A percentile compares a stretch with the other conserved stretches of the same genome.
These are phyloP conservation scores for Mormyrus proboscirostris DNA, from an alignment of 2,797 vertebrate species.

Conservation along the genomic window DNA sequence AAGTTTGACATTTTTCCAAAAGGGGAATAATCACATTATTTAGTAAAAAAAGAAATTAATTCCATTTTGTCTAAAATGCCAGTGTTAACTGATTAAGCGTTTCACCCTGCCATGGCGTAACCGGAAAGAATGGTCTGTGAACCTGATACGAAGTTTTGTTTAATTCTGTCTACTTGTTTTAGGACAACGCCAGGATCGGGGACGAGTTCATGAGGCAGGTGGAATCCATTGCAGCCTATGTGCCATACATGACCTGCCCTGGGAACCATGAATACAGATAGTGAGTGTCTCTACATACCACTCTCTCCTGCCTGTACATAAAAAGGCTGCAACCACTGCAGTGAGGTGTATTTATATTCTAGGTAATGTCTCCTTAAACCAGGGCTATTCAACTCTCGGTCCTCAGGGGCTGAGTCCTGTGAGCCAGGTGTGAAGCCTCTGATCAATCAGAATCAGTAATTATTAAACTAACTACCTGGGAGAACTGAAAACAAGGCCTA, in stretches of 20 bases:
- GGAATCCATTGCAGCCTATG: conserved; percentile 75
- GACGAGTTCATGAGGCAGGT: conserved; percentile 84
- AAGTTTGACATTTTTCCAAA: background rate
- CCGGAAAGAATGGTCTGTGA: background rate
- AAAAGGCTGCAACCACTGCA: background rate
- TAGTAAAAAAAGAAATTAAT: background rate
- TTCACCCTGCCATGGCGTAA: background rate
- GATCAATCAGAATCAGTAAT: no score
- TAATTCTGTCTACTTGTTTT: conserved; percentile 20
- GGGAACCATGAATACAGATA: conserved; percentile 78
- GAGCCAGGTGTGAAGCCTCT: no score
- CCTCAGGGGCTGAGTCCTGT: no score
- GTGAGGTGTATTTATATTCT: background rate
- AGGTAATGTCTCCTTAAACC: background rate
- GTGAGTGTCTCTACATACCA: conserved; percentile 54
- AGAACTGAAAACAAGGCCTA: no score
- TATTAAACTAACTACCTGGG: no score
- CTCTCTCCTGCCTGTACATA: background rate
- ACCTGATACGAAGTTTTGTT: no score
- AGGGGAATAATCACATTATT: background rate
- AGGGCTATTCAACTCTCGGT: no score
- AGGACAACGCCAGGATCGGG: conserved; percentile 75
- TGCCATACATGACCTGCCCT: conserved; percentile 85
- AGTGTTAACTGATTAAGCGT: background rate
- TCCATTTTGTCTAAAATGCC: background rate